A percentile compares a stretch with the other conserved stretches of the same genome.
These are phyloP conservation scores for Eristalinus aeneus DNA, from an alignment of 2,888 invertebrate genomes.

Conservation along the genomic window DNA sequence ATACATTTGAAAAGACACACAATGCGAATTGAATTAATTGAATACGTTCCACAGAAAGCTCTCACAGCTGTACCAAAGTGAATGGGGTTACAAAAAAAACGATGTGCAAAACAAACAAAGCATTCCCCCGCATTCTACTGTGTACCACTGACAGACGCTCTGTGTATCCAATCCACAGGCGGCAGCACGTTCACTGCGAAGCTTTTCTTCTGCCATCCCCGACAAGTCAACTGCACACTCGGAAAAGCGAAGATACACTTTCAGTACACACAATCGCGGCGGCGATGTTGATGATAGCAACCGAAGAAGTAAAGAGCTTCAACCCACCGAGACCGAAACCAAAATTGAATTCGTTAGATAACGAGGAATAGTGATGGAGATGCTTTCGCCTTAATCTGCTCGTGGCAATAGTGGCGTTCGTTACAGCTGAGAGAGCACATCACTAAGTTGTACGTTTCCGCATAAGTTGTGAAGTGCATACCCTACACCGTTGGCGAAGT, in stretches of 20 bases:
- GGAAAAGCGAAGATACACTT: neutral
- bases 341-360: slow-evolving; percentile 64
- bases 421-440: slow-evolving; percentile 30
- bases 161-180: neutral
- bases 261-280: slow-evolving; percentile 4
- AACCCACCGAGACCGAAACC: slow-evolving; percentile 49
- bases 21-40: slow-evolving; percentile 45
- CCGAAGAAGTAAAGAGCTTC: slow-evolving; percentile 48
- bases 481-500: neutral
- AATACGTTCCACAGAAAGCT: slow-evolving; percentile 56
- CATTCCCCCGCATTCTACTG: slow-evolving; percentile 9
- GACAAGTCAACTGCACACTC: neutral
- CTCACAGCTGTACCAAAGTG: neutral
- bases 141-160: neutral
- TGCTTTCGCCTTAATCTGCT: slow-evolving; percentile 35
- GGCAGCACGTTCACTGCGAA: neutral
- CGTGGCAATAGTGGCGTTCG: slow-evolving; percentile 27
- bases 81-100: slow-evolving; percentile 6
- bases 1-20: slow-evolving; percentile 15
- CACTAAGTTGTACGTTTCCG: neutral
- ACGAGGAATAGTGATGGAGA: slow-evolving; percentile 66
- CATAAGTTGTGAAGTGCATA: neutral
- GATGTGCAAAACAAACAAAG: slow-evolving; percentile 24
- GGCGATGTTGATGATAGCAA: neutral
- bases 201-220: slow-evolving; percentile 16